Evolutionary conservation across 2,888 invertebrate species (phyloP).

Genomic region (Calliscelio sp.): DNA sequence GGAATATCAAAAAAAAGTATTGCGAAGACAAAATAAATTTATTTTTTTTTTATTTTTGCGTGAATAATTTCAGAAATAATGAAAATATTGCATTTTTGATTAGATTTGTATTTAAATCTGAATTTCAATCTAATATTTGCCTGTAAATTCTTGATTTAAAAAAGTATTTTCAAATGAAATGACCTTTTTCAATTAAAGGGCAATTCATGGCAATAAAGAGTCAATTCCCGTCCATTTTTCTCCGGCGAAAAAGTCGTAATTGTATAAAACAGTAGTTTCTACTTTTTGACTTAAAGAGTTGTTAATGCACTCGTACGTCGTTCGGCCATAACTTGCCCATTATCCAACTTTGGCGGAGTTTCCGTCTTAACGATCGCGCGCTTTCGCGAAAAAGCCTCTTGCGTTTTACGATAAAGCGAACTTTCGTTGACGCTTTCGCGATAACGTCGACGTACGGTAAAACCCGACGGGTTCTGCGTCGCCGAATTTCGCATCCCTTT

Average conservation of each 20-base stretch:
- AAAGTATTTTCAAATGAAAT: too few relatives aligned
- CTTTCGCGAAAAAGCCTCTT: conserved; percentile 73
- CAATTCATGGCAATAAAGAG: not conserved
- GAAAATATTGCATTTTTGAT: too few relatives aligned
- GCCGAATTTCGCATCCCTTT: conserved; percentile 33
- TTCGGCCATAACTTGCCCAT: conserved; percentile 83
- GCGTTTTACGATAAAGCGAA: conserved; percentile 81
- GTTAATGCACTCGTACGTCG: conserved; percentile 80
- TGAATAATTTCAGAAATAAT: too few relatives aligned
- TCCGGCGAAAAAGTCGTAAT: conserved; percentile 30
- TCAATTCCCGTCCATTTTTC: conserved; percentile 19
- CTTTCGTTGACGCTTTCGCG: conserved; percentile 83
- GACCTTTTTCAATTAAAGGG: not conserved
- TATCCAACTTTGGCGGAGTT: conserved; percentile 81
- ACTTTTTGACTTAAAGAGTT: conserved; percentile 80
- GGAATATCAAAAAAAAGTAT: too few relatives aligned
- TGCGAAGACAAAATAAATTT: too few relatives aligned
- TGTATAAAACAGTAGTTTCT: conserved; percentile 53
- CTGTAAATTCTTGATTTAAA: too few relatives aligned
- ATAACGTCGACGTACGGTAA: conserved; percentile 78
- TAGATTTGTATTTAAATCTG: too few relatives aligned
- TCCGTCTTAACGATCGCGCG: conserved; percentile 72
- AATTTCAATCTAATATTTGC: too few relatives aligned
- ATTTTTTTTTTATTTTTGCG: too few relatives aligned
- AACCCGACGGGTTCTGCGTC: conserved; percentile 67